Base-by-base conservation (phyloP, 2,888 invertebrate genomes). In the Altica lythri region DNA sequence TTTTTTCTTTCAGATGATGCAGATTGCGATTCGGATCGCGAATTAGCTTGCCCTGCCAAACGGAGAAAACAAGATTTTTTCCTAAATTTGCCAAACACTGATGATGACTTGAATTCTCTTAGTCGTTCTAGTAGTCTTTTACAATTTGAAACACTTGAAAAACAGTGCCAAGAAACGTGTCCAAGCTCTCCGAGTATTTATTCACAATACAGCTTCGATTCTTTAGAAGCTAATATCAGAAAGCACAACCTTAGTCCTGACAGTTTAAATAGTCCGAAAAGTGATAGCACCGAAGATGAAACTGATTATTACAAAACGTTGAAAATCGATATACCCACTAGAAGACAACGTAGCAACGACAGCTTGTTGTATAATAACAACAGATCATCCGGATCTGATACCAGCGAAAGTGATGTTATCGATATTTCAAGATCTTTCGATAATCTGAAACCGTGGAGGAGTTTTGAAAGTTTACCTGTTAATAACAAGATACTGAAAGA, bases 101-200 rank as follows among this genome's bases (percentile, higher is more conserved):
- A 75, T 55, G 76, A 74, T 27, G 77, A 78, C 18, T 78, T 78
- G 62, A 80, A 82, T 48, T 87, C 87, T 40, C 79, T 88, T 9
- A 89, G 89, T 66, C 84, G 91, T 61, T 89, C 90, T 57, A 89
- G 89, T 61, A 90, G 90, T 65, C 79, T 92, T 59, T 81, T 92
- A 58, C 91, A 91, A 76, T 92, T 92, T 75, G 92, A 92, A 77
- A 89, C 88, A 2, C 78, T 92, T 55, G 92, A 92, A 73, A 83
- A 84, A 35, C 86, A 86, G 65, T 80, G 86, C 68, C 83, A 83
- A 67, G 77, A 75, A 40, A 72, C 75, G 9, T 78, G 76, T 61
- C 72, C 71, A 49, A 75, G 74, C 61, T 76, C 76, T 8, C 77
- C 77, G 3, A 81, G 80, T 56, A 77, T 80, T 1, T 73, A 79